phyloP scores from a whole-genome alignment of 2,113 vertebrate species.

The Paracanthobrama guichenoti region DNA sequence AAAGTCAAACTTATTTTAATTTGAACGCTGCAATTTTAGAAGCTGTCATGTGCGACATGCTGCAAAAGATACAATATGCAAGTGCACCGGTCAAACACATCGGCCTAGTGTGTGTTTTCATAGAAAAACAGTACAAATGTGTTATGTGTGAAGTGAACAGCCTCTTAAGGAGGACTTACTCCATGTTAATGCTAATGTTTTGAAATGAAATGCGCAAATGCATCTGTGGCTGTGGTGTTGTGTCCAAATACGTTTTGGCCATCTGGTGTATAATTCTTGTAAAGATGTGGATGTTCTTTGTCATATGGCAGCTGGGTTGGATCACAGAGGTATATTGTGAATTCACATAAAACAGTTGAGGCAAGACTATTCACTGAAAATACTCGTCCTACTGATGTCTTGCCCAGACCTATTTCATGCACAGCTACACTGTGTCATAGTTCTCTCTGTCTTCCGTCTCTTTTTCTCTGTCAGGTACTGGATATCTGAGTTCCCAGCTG shows the following conservation, averaged over 20 bases:
- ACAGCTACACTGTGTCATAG: constrained; percentile 4
- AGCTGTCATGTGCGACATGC: not conserved
- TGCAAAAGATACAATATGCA: not conserved
- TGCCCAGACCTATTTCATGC: constrained; percentile 48
- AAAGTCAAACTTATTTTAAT: no score
- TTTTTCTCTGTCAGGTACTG: constrained; percentile 72
- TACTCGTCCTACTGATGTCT: constrained; percentile 32
- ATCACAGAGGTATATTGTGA: constrained; percentile 11
- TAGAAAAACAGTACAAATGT: not conserved
- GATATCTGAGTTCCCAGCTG: constrained; percentile 80
- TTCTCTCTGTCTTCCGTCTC: constrained; percentile 10
- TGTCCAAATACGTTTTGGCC: not conserved
- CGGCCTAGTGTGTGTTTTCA: not conserved
- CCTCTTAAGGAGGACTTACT: not conserved
- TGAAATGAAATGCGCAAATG: not conserved
- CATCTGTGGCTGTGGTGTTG: not conserved
- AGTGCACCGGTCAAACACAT: not conserved
- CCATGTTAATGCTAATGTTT: not conserved
- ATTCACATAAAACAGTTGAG: constrained; percentile 33
- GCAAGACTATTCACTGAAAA: constrained; percentile 14
- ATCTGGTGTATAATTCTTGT: not conserved
- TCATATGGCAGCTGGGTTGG: not conserved
- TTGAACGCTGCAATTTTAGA: no score
- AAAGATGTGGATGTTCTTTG: constrained; percentile 27
- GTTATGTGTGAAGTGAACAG: not conserved